Evolutionary conservation across 2,113 vertebrate species (phyloP).

Genomic region (Nettapus auritus): DNA sequence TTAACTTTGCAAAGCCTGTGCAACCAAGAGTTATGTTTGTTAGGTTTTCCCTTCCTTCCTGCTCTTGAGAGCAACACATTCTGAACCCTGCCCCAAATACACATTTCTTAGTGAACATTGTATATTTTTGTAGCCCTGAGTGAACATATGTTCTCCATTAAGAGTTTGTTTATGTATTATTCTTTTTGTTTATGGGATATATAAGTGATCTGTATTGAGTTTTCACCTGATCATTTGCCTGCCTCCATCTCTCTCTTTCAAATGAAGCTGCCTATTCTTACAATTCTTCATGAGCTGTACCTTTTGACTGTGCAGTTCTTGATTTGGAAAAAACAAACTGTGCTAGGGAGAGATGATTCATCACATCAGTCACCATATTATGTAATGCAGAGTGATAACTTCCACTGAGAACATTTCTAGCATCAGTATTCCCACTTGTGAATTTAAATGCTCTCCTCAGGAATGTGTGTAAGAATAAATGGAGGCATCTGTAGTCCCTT

Average conservation of each 20-base stretch:
- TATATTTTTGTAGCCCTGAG: not conserved
- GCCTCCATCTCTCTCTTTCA: not conserved
- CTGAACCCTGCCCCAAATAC: not conserved
- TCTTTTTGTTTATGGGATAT: not conserved
- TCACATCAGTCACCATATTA: not conserved
- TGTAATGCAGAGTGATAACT: not conserved
- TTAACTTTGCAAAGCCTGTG: not conserved
- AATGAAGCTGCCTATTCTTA: not conserved
- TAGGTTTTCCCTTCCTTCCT: not conserved
- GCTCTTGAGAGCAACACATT: not conserved
- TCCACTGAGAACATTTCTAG: not conserved
- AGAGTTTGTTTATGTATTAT: not conserved
- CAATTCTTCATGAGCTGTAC: not conserved
- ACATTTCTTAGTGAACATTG: not conserved
- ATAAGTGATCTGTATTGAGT: not conserved
- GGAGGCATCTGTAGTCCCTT: not conserved
- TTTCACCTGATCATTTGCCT: not conserved
- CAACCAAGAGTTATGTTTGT: not conserved
- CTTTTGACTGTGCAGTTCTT: not conserved
- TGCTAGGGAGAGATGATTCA: slow-evolving; percentile 5
- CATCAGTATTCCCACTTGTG: not conserved
- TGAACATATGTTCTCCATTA: not conserved
- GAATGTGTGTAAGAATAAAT: not conserved
- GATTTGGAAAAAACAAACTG: not conserved
- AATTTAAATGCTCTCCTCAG: not conserved